These are phyloP conservation scores for Cerastis rubricosa DNA, from an alignment of 2,888 invertebrate genomes.

Conservation along the genomic window DNA sequence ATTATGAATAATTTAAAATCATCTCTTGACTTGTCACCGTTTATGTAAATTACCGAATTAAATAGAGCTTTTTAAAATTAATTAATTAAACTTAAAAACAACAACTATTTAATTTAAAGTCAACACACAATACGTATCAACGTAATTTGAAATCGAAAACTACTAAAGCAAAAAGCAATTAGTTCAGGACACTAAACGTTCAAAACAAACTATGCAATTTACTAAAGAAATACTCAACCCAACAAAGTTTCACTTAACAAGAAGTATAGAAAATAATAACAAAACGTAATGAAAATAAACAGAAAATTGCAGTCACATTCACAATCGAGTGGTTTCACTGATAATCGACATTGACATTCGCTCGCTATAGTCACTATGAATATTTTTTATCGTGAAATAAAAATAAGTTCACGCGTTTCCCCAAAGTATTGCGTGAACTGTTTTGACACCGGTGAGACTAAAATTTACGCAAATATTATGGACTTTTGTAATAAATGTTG, in stretches of 20 bases:
- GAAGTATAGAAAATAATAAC: slow-evolving; percentile 35
- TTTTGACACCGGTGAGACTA: slow-evolving; percentile 81
- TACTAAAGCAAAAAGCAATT: background rate
- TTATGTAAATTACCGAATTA: no score
- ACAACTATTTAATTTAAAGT: no score
- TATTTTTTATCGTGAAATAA: slow-evolving; percentile 51
- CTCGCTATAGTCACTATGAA: slow-evolving; percentile 44
- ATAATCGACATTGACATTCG: slow-evolving; percentile 86
- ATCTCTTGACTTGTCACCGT: slow-evolving; percentile 3
- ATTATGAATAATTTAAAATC: background rate
- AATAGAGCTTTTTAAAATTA: no score
- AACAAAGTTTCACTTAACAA: slow-evolving; percentile 30
- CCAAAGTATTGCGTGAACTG: slow-evolving; percentile 73
- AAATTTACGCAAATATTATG: slow-evolving; percentile 82
- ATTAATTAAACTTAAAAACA: no score
- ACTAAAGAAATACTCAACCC: slow-evolving; percentile 3
- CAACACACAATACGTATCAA: background rate
- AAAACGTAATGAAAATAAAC: slow-evolving; percentile 56
- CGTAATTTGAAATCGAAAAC: background rate
- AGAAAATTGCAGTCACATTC: slow-evolving; percentile 63
- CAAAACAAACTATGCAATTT: background rate
- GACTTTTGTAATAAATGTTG: slow-evolving; percentile 73
- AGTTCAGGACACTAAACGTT: background rate
- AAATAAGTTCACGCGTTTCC: slow-evolving; percentile 72
- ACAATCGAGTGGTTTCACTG: slow-evolving; percentile 71